Evolutionary conservation across 2,888 invertebrate species (phyloP), one percentile per base, ranked within the genome.

Genomic region (Liopterus haemorrhoidalis): DNA sequence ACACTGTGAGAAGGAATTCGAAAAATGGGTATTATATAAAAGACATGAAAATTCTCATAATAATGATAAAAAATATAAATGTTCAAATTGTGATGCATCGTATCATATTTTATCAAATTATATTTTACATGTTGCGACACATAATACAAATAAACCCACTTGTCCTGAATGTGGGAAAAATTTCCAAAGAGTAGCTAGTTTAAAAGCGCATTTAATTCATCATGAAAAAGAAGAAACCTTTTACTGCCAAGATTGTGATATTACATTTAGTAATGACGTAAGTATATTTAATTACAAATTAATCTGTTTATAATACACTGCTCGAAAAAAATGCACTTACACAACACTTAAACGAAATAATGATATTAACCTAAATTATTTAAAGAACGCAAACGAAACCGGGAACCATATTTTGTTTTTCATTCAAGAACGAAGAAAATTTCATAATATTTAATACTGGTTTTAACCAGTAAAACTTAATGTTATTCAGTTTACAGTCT

Each of bases 191-290:
- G 50, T 58, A 30, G 68, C 68, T 9, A 64, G 67, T 55, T 59
- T 68, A 39, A 67, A 63, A 47, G 60, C 67, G 2, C 69, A 69
- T 59, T 54, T 68, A 42, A 54, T 63, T 44, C 32, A 64, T 20
- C 69, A 69, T 54, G 62, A 67, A 58, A 60, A 64, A 22, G 66
- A 67, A 28, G 68, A 68, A 50, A 53, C 60, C n/a, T 60, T 61
- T 51, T 51, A 53, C 16, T 69, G 68, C 53, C 57, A 59, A 9
- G 61, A 64, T 38, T 68, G 68, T 51, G 49, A 56, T 36, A 59
- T 58, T 6, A 65, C 65, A 50, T 67, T 64, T 54, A 62, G 65
- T 18, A 62, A 59, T 53, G 64, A 65, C 51, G 67, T 65, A 56
- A 46, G 52, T 49, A 21, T 14, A 18, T 31, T 3, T 22, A 22